Conservation (phyloP, 2,888 invertebrate species). For the Chorisops tibialis region DNA sequence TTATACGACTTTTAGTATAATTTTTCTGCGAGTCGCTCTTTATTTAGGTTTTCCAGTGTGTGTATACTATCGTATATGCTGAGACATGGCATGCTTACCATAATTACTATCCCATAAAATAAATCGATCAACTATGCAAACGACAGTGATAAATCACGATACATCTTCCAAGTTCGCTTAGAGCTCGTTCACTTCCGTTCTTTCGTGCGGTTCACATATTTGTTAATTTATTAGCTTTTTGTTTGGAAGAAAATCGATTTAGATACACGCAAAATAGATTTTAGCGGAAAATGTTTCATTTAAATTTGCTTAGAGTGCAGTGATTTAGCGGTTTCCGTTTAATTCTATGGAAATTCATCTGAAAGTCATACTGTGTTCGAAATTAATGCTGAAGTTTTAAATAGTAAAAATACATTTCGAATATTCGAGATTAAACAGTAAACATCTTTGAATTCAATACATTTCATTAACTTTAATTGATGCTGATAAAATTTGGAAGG, state of each 20-base stretch:
- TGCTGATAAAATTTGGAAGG: too few species aligned
- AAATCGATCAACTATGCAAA: constrained; percentile 17
- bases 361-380: too few species aligned
- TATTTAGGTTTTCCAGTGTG: neutral
- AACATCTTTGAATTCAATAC: too few species aligned
- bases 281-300: too few species aligned
- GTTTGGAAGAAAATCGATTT: neutral
- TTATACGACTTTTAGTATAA: constrained; percentile 4
- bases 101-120: constrained; percentile 14
- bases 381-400: too few species aligned
- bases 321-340: too few species aligned
- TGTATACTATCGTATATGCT: neutral
- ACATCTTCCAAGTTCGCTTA: neutral
- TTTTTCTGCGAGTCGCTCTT: neutral
- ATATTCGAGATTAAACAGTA: too few species aligned
- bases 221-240: constrained; percentile 3
- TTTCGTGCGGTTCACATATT: constrained; percentile 1
- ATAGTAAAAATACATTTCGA: too few species aligned
- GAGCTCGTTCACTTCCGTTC: constrained; percentile 1
- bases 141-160: constrained; percentile 17
- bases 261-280: too few species aligned
- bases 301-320: too few species aligned
- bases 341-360: too few species aligned
- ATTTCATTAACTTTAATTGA: too few species aligned
- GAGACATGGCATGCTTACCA: constrained; percentile 7